Base-by-base conservation (phyloP, 2,888 invertebrate species). In the Eilema griseolum region DNA sequence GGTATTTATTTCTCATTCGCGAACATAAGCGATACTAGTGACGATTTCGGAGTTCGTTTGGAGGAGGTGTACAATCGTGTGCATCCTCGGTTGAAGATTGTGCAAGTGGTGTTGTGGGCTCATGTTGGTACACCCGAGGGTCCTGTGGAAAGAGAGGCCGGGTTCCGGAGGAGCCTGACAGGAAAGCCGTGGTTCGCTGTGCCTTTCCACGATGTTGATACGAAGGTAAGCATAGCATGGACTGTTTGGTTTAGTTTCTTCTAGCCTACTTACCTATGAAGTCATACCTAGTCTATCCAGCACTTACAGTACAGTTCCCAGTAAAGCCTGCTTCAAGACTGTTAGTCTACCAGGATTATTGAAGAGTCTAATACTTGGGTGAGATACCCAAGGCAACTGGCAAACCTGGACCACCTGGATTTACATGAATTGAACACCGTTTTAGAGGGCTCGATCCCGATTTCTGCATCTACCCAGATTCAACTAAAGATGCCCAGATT, bases 1-100 rank as follows among this genome's bases (percentile, higher is more conserved):
- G 97, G 97, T 41, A 95, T 97, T 77, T 97, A 97, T 87, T 97
- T 97, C 88, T 97, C 97, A 66, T 97, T 97, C 86, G 97, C 97
- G 23, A 97, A 97, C 83, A 96, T 97, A 74, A 96, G 96, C 88
- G 96, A 96, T 75, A 95, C 96, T 63, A 96, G 96, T 93, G 97
- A 97, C 85, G 97, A 97, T 85, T 96, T 97, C 77, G 96, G 96
- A 23, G 95, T 96, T 77, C 96, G 96, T 81, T 90, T 97, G 82
- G 93, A 95, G 77, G 96, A 96, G 72, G 91, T 97, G 52, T 97
- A 96, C 81, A 95, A 92, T 70, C 86, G 86, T 52, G 93, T 93
- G 75, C 89, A 92, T 75, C 96, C 95, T 70, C 92, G 93, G 66
- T 88, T 97, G 86, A 96, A 96, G 85, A 96, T 97, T 14, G 96